Percentiles rank a stretch among this genome's conserved stretches.
Evolutionary conservation across 2,113 vertebrate genomes (phyloP).

Genomic region (Polypterus bichir): DNA sequence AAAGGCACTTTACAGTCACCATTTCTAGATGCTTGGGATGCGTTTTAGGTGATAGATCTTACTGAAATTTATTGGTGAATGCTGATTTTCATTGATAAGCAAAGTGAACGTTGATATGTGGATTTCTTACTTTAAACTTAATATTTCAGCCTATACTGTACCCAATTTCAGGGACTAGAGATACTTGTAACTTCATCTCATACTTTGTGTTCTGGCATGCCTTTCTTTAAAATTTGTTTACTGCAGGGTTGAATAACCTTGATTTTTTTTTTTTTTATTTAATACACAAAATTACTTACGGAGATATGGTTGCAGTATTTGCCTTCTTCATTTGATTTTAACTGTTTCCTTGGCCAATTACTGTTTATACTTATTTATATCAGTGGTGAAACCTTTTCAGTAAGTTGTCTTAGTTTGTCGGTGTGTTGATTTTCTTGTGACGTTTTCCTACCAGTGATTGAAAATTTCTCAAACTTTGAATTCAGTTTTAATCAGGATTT

Average conservation of each 20-base stretch:
- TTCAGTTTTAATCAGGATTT: too few species aligned
- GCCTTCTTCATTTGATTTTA: conserved; percentile 6
- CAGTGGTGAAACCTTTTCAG: too few species aligned
- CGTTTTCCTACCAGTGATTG: too few species aligned
- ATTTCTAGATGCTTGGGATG: conserved; percentile 58
- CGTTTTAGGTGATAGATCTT: conserved; percentile 57
- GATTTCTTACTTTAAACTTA: neutral
- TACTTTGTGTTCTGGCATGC: conserved; percentile 13
- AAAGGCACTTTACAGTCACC: conserved; percentile 85
- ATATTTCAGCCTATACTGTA: neutral
- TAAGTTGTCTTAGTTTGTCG: too few species aligned
- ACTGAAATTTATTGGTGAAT: conserved; percentile 36
- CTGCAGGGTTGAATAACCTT: neutral
- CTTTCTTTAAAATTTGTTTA: neutral
- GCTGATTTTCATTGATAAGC: neutral
- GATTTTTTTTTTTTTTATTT: conserved; percentile 1
- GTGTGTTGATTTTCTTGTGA: too few species aligned
- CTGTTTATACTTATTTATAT: neutral
- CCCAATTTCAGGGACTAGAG: too few species aligned
- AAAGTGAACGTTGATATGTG: too few species aligned
- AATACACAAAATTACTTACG: conserved; percentile 19
- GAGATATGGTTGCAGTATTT: conserved; percentile 10
- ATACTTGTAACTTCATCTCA: neutral
- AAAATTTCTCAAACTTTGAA: too few species aligned
- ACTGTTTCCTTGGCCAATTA: neutral